A percentile compares a stretch with the other conserved stretches of the same genome.
phyloP scores from a whole-genome alignment of 2,888 invertebrate genomes.

The Luperina nickerlii region DNA sequence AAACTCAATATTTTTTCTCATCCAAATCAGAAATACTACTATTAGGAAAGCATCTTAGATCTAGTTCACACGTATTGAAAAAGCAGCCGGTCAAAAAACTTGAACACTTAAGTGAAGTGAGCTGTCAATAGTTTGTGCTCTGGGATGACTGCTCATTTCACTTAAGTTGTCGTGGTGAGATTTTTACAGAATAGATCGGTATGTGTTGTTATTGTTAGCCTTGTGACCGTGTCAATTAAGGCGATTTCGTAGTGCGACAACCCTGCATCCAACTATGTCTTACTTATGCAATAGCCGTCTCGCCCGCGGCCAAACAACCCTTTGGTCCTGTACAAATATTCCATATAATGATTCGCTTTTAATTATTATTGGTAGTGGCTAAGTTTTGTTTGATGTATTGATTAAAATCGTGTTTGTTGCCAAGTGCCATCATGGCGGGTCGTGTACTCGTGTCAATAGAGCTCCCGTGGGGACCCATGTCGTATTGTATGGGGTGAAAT shows the following conservation, averaged over 20 bases:
- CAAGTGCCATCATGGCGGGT: constrained; percentile 82
- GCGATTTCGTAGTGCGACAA: constrained; percentile 40
- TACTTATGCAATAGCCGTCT: constrained; percentile 74
- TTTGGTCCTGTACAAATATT: constrained; percentile 89
- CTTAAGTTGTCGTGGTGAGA: too few species aligned
- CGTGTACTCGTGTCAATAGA: constrained; percentile 78
- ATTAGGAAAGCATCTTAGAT: too few species aligned
- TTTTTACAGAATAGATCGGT: too few species aligned
- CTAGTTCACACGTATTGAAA: too few species aligned
- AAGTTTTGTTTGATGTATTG: constrained; percentile 90
- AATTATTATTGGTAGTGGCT: constrained; percentile 89
- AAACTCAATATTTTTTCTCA: too few species aligned
- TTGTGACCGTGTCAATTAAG: too few species aligned
- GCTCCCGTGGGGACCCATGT: constrained; percentile 72
- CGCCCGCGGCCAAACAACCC: constrained; percentile 83
- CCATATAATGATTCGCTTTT: constrained; percentile 89
- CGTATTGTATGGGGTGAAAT: constrained; percentile 58
- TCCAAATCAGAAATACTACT: too few species aligned
- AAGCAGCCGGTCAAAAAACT: too few species aligned
- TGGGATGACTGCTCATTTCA: too few species aligned
- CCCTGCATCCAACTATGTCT: constrained; percentile 73
- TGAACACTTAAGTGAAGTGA: too few species aligned
- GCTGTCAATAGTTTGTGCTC: too few species aligned
- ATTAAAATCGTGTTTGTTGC: constrained; percentile 88
- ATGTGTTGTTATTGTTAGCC: too few species aligned